phyloP scores from a whole-genome alignment of 2,888 invertebrate genomes.

The Acanthosepion esculentum region DNA sequence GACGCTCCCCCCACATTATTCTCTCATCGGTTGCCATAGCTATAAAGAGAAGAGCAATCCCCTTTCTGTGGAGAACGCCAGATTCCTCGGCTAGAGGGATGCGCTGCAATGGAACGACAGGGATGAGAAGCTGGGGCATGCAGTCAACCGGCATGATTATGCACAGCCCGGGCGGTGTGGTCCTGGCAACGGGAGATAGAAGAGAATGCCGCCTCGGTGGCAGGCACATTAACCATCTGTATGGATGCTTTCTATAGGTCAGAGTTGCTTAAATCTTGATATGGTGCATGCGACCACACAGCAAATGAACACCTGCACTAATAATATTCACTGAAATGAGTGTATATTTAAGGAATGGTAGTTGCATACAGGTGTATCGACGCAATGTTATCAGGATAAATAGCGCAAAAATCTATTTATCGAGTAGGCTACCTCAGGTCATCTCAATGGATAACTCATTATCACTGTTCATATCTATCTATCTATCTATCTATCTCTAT shows the following conservation, averaged over 20 bases:
- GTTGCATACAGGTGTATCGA: neutral
- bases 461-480: too few species aligned
- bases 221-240: neutral
- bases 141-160: neutral
- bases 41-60: neutral
- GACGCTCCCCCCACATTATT: neutral
- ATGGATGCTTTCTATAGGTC: neutral
- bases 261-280: neutral
- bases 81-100: neutral
- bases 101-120: neutral
- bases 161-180: neutral
- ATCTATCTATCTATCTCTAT: neutral
- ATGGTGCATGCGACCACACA: neutral
- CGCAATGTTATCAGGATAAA: neutral
- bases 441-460: too few species aligned
- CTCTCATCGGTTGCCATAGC: neutral
- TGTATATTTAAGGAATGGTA: neutral
- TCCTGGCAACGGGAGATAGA: neutral
- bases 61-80: neutral
- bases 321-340: neutral
- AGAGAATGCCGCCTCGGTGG: neutral
- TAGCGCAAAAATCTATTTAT: neutral
- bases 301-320: neutral
- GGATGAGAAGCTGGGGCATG: neutral
- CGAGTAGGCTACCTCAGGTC: too few species aligned